A percentile compares a stretch with the other conserved stretches of the same genome.
phyloP scores from a whole-genome alignment of 2,113 vertebrate genomes.

The Lophius piscatorius region DNA sequence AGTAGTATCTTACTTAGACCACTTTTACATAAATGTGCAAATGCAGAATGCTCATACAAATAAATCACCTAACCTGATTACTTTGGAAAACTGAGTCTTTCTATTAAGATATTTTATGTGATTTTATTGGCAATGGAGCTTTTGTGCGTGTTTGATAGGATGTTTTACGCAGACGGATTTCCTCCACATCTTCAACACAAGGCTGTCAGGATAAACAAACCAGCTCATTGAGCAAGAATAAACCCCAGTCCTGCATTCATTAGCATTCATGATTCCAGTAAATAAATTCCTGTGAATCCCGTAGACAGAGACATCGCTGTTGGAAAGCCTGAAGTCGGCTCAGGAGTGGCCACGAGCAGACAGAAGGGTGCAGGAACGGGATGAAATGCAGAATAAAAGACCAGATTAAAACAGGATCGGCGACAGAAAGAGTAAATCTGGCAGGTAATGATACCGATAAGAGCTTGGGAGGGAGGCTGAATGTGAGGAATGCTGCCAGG shows the following conservation, averaged over 20 bases:
- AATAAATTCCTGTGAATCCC: constrained; percentile 55
- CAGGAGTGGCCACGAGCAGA: constrained; percentile 28
- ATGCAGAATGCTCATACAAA: constrained; percentile 3
- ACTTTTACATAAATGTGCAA: constrained; percentile 16
- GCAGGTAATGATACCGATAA: constrained; percentile 55
- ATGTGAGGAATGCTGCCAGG: constrained; percentile 38
- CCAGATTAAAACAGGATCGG: constrained; percentile 30
- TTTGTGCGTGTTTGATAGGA: constrained; percentile 17
- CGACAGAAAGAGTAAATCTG: constrained; percentile 52
- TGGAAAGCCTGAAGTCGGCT: constrained; percentile 11
- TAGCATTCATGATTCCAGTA: constrained; percentile 68
- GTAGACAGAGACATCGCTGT: constrained; percentile 61
- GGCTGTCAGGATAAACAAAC: constrained; percentile 53
- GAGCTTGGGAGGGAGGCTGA: constrained; percentile 15
- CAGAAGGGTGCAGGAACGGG: constrained; percentile 32
- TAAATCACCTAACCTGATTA: constrained; percentile 15
- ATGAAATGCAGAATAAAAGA: constrained; percentile 36
- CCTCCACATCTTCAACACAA: constrained; percentile 31
- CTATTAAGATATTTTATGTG: constrained; percentile 21
- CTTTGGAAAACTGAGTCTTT: constrained; percentile 26
- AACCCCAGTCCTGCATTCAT: constrained; percentile 57
- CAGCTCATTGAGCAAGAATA: constrained; percentile 62
- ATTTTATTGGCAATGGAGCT: too few relatives aligned
- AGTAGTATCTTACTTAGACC: constrained; percentile 13
- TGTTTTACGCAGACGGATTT: constrained; percentile 44